Base-by-base conservation (phyloP, 1,140 invertebrate genomes). In the Philaenus spumarius region DNA sequence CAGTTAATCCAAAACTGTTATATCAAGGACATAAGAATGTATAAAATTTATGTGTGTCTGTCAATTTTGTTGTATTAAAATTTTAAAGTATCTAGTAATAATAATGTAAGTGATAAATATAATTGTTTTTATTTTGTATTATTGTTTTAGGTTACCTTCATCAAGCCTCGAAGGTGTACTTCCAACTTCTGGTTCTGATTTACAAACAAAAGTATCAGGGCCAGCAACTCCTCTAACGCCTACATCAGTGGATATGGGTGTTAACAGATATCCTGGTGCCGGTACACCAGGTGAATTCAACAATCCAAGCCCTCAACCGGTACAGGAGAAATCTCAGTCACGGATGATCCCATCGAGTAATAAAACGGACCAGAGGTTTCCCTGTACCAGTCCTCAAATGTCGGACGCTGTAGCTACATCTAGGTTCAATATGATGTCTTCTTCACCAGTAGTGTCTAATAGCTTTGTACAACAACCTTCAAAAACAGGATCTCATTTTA, bases 131-230 rank as follows among this genome's bases (percentile, higher is more conserved):
- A 37, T 37, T 42, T 14, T 42, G 3, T 15, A 42, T 5, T 19
- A 4, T 42, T 30, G 26, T 52, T 62, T n/a, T 54, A 64, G 62
- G 53, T 59, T 69, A 62, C 62, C 61, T 64, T 45, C 61, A 39
- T 39, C 61, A 56, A 51, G 59, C 53, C 47, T 60, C 43, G 60
- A 62, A 55, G 39, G 59, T 55, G 62, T 61, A 22, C 23, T 61
- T 19, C 24, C 63, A 48, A 37, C 40, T 59, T 58, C 55, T n/a
- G 40, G 34, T 59, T 57, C 39, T 59, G 40, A 51, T 4, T 51
- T 62, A 23, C 40, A 35, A 4, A 39, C 43, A 20, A 64, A 62
- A 58, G 40, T 60, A n/a, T 48, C 55, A 30, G 64, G 56, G 3
- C 52, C 59, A 12, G 35, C 63, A 3, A 58, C 63, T 39, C 58